phyloP scores from a whole-genome alignment of 1,140 invertebrate genomes.

The Cylas formicarius region DNA sequence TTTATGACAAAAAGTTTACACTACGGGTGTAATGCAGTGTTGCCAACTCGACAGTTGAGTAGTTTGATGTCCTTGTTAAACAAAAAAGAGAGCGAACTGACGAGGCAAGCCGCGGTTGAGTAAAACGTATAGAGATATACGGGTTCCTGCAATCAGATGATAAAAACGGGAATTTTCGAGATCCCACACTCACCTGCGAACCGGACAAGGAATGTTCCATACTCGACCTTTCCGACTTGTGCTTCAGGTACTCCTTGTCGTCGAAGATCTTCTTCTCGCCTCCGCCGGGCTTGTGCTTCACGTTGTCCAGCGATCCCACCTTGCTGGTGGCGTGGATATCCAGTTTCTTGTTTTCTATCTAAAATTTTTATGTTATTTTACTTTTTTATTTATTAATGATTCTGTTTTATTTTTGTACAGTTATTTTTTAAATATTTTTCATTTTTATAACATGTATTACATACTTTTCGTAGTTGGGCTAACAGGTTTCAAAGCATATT shows the following conservation, averaged over 20 bases:
- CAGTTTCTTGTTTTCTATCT: conserved; percentile 84
- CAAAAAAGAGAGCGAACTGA: conserved; percentile 4
- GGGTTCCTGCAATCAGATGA: conserved; percentile 45
- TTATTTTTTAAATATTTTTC: too few species aligned
- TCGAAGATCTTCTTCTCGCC: conserved; percentile 92
- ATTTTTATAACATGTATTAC: too few species aligned
- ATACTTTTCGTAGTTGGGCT: too few species aligned
- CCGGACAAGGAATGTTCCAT: conserved; percentile 54
- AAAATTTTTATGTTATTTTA: too few species aligned
- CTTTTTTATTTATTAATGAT: too few species aligned
- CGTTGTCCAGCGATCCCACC: conserved; percentile 87
- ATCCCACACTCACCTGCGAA: conserved; percentile 50
- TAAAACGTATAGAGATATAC: conserved; percentile 52
- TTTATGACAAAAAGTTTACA: too few species aligned
- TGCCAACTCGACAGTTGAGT: too few species aligned
- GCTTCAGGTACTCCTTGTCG: conserved; percentile 87
- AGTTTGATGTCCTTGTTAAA: too few species aligned
- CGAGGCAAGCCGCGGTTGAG: conserved; percentile 30
- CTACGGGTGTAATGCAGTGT: too few species aligned
- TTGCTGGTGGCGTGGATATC: conserved; percentile 81
- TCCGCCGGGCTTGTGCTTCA: conserved; percentile 88
- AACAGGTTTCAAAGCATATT: too few species aligned
- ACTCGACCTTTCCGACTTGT: conserved; percentile 59
- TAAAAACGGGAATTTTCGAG: conserved; percentile 3
- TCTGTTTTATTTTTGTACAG: too few species aligned